Evolutionary conservation across 2,888 invertebrate genomes (phyloP).

Genomic region (Anthophora plumipes): DNA sequence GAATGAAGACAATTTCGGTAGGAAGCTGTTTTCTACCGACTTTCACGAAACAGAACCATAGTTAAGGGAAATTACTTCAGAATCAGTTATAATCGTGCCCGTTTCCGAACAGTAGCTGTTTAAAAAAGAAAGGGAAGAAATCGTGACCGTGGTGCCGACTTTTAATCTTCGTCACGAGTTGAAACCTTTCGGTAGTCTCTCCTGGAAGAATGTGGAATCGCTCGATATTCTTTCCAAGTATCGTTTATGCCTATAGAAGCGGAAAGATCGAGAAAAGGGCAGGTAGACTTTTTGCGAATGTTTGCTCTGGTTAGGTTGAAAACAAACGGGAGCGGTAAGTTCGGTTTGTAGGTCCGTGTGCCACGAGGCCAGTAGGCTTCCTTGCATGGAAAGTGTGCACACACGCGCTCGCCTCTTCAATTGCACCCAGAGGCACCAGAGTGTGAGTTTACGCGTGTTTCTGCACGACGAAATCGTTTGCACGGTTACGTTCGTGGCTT

Average conservation of each 20-base stretch:
- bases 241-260: slow-evolving; percentile 41
- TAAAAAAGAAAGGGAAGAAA: not conserved
- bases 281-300: slow-evolving; percentile 37
- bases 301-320: slow-evolving; percentile 68
- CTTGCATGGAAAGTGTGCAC: slow-evolving; percentile 40
- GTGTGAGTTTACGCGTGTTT: slow-evolving; percentile 25
- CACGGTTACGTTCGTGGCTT: slow-evolving; percentile 50
- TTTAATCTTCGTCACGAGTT: slow-evolving; percentile 29
- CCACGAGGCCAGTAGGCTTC: slow-evolving; percentile 77
- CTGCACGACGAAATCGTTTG: slow-evolving; percentile 5
- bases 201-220: slow-evolving; percentile 44
- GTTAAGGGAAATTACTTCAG: slow-evolving; percentile 25
- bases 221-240: slow-evolving; percentile 15
- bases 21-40: slow-evolving; percentile 11
- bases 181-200: slow-evolving; percentile 4
- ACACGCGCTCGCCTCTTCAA: slow-evolving; percentile 22
- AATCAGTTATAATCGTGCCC: slow-evolving; percentile 21
- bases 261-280: slow-evolving; percentile 22
- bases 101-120: not conserved
- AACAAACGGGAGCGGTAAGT: slow-evolving; percentile 70
- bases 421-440: slow-evolving; percentile 8
- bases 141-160: slow-evolving; percentile 13
- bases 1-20: slow-evolving; percentile 7
- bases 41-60: slow-evolving; percentile 31
- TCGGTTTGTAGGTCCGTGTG: slow-evolving; percentile 80